Percentiles rank a stretch among this genome's conserved stretches.
phyloP scores from a whole-genome alignment of 2,888 invertebrate genomes.

The Orthonevra nobilis region DNA sequence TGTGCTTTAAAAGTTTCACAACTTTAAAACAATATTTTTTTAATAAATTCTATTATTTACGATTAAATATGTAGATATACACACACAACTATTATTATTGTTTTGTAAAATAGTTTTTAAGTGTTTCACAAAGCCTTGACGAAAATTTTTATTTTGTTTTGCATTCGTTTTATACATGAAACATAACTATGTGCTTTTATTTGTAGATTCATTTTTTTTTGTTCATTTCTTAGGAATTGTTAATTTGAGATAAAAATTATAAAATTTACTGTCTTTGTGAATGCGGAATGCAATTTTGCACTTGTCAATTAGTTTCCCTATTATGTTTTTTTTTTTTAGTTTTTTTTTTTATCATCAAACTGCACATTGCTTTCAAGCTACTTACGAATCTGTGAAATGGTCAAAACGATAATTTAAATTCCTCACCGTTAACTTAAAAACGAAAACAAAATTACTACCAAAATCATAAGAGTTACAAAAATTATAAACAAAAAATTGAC shows the following conservation, averaged over 20 bases:
- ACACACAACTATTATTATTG: conserved; percentile 32
- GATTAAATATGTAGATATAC: conserved; percentile 44
- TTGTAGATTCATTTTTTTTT: conserved; percentile 36
- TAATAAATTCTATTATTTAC: conserved; percentile 37
- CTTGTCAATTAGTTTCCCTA: conserved; percentile 5
- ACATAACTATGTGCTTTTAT: conserved; percentile 54
- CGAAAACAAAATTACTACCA: conserved; percentile 38
- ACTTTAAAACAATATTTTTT: conserved; percentile 12
- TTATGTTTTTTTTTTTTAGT: conserved; percentile 25
- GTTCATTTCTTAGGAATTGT: neutral
- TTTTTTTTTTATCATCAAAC: conserved; percentile 4
- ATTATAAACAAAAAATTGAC: neutral
- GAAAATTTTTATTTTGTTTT: conserved; percentile 28
- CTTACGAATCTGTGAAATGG: neutral
- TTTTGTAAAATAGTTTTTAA: conserved; percentile 64
- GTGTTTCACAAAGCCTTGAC: conserved; percentile 42
- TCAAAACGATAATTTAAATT: neutral
- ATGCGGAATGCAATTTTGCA: conserved; percentile 49
- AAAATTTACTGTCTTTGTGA: conserved; percentile 59
- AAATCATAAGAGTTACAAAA: neutral
- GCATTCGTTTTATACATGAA: conserved; percentile 41
- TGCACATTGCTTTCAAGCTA: conserved; percentile 10
- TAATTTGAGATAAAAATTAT: conserved; percentile 63
- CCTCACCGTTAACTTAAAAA: conserved; percentile 30
- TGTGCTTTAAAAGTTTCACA: conserved; percentile 72